phyloP scores from a whole-genome alignment of 1,140 invertebrate genomes.

The Ridgeia piscesae region DNA sequence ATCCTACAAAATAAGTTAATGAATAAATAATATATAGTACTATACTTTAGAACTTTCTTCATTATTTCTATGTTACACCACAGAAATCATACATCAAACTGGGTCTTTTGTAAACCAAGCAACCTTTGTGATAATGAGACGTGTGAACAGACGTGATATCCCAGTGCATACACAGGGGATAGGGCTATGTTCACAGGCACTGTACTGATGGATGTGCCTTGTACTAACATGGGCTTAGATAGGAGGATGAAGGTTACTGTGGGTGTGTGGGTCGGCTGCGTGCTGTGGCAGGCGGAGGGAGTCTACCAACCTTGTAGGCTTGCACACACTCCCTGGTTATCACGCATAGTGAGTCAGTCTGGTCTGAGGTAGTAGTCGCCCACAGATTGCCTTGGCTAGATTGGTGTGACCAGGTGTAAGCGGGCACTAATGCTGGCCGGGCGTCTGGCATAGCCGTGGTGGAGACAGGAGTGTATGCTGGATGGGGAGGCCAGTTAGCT shows the following conservation, averaged over 20 bases:
- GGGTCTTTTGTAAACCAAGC: not conserved
- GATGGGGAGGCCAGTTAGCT: not conserved
- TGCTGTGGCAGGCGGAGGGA: too few relatives aligned
- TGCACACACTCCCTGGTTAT: not conserved
- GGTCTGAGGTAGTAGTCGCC: not conserved
- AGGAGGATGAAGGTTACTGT: not conserved
- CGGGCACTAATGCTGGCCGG: not conserved
- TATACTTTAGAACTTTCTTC: too few relatives aligned
- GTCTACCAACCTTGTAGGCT: not conserved
- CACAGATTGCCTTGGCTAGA: not conserved
- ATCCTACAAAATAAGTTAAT: not conserved
- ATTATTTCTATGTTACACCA: not conserved
- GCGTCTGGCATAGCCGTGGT: not conserved
- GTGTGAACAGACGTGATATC: not conserved
- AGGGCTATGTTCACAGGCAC: not conserved
- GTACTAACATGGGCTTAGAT: not conserved
- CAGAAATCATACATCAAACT: not conserved
- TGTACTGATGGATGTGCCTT: not conserved
- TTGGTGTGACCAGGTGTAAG: not conserved
- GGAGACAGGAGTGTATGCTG: not conserved
- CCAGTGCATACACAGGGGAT: not conserved
- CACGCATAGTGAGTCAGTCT: not conserved
- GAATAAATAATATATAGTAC: not conserved
- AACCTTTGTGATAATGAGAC: not conserved
- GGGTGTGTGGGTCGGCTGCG: not conserved